A percentile compares a stretch with the other conserved stretches of the same genome.
phyloP scores from a whole-genome alignment of 1,140 invertebrate genomes.

The Homarus americanus region DNA sequence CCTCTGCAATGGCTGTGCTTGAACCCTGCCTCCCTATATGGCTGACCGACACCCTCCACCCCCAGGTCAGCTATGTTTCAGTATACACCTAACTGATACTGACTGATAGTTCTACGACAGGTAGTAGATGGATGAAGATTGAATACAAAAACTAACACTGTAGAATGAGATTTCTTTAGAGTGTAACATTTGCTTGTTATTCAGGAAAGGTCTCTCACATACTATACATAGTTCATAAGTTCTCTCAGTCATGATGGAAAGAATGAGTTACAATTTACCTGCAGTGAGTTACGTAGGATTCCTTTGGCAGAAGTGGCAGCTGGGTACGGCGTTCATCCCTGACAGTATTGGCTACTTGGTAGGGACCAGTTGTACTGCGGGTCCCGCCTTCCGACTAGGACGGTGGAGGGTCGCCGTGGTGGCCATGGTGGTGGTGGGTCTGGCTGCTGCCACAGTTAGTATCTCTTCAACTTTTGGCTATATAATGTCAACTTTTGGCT shows the following conservation, averaged over 20 bases:
- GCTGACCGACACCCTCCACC: constrained; percentile 86
- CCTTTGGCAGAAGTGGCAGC: constrained; percentile 84
- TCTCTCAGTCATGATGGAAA: neutral
- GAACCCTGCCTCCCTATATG: constrained; percentile 91
- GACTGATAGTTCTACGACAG: too few species aligned
- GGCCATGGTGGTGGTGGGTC: constrained; percentile 83
- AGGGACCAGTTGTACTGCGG: constrained; percentile 87
- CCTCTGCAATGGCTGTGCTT: constrained; percentile 87
- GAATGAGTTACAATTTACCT: neutral
- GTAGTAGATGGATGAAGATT: too few species aligned
- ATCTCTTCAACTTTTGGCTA: neutral
- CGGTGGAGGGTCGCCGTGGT: constrained; percentile 83
- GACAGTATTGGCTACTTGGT: constrained; percentile 90
- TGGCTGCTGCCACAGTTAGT: constrained; percentile 83
- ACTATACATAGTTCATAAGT: too few species aligned
- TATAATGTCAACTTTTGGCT: too few species aligned
- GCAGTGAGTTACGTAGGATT: neutral
- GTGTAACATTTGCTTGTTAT: too few species aligned
- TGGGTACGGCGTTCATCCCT: constrained; percentile 89
- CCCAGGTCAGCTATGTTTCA: constrained; percentile 82
- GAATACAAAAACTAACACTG: too few species aligned
- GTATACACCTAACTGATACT: neutral
- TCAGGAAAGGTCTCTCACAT: too few species aligned
- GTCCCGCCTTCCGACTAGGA: constrained; percentile 83
- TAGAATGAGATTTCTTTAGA: too few species aligned